Percentiles rank a stretch among this genome's conserved stretches.
phyloP scores from a whole-genome alignment of 2,888 invertebrate species.

The Drosophila borealis region DNA sequence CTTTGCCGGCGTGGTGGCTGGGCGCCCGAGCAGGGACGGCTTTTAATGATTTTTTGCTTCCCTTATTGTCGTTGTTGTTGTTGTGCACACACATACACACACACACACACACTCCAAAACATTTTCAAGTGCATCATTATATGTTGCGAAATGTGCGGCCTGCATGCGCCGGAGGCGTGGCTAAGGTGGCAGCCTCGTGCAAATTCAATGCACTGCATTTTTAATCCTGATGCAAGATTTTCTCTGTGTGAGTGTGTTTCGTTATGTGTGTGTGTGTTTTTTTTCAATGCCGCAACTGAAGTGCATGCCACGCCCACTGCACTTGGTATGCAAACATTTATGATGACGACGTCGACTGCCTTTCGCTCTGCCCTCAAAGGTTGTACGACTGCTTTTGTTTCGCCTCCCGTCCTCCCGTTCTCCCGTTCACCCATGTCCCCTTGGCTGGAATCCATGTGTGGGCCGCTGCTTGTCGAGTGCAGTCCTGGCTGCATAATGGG shows the following conservation, averaged over 20 bases:
- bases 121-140: slow-evolving; percentile 80
- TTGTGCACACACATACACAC: slow-evolving; percentile 28
- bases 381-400: slow-evolving; percentile 69
- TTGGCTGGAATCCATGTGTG: slow-evolving; percentile 39
- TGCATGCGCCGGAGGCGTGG: slow-evolving; percentile 12
- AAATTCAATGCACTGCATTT: slow-evolving; percentile 80
- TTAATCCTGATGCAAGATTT: slow-evolving; percentile 74
- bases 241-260: slow-evolving; percentile 33
- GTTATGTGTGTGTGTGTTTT: slow-evolving; percentile 20
- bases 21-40: slow-evolving; percentile 22
- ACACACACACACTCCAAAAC: slow-evolving; percentile 46
- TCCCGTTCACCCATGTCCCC: not conserved
- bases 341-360: slow-evolving; percentile 57
- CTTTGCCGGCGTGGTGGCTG: slow-evolving; percentile 12
- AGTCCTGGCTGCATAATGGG: slow-evolving; percentile 75
- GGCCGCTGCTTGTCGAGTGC: slow-evolving; percentile 67
- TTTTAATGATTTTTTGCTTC: slow-evolving; percentile 71
- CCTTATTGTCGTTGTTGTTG: slow-evolving; percentile 27
- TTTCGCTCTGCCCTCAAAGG: slow-evolving; percentile 63
- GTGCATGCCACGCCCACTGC: slow-evolving; percentile 71
- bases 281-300: slow-evolving; percentile 77
- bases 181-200: slow-evolving; percentile 50
- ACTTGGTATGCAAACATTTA: slow-evolving; percentile 79
- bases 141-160: slow-evolving; percentile 66
- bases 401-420: slow-evolving; percentile 1